phyloP scores from a whole-genome alignment of 2,797 vertebrate genomes.

The Molossus alvarezi region DNA sequence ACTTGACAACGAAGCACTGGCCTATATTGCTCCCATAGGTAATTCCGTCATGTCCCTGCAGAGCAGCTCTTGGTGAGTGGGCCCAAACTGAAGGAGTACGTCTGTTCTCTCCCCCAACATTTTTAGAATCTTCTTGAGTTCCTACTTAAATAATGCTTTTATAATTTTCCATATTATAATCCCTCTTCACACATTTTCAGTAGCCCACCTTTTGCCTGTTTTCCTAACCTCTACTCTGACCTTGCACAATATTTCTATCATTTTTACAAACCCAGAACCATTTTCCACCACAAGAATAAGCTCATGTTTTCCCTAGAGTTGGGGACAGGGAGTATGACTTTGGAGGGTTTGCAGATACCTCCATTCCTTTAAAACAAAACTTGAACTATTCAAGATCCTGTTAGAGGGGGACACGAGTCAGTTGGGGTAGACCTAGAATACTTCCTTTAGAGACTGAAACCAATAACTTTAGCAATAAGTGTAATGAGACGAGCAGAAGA shows the following conservation, averaged over 20 bases:
- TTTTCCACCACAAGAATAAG: background rate
- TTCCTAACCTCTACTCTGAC: background rate
- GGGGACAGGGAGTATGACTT: background rate
- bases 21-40: background rate
- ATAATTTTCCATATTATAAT: background rate
- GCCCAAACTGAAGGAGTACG: background rate
- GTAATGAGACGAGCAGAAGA: background rate
- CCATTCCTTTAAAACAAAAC: slow-evolving; percentile 21
- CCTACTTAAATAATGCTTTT: slow-evolving; percentile 18
- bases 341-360: slow-evolving; percentile 5
- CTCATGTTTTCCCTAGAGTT: background rate
- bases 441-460: background rate
- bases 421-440: background rate
- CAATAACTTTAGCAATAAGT: background rate
- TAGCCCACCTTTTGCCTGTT: background rate
- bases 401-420: background rate
- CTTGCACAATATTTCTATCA: background rate
- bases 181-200: slow-evolving; percentile 10
- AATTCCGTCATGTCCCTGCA: background rate
- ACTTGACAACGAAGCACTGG: background rate
- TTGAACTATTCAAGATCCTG: background rate
- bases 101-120: slow-evolving; percentile 7
- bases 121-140: slow-evolving; percentile 20
- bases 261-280: background rate
- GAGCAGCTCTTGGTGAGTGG: background rate